Percentiles rank a stretch among this genome's conserved stretches.
phyloP scores from a whole-genome alignment of 2,797 vertebrate species.

The Euthynnus affinis region DNA sequence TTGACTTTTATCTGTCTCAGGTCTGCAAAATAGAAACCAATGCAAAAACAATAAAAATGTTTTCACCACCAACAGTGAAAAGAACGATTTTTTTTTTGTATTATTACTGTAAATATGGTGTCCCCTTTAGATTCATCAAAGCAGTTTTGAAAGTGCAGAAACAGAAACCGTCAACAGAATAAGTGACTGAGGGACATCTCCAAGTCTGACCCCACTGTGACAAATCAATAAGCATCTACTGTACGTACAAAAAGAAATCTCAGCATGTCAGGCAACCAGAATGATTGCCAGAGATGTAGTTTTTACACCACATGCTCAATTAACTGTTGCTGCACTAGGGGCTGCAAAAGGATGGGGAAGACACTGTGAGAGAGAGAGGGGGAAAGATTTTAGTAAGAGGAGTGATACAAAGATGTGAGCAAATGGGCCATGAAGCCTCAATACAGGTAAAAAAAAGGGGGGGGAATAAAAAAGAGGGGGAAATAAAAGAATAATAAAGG shows the following conservation, averaged over 20 bases:
- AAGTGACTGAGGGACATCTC: not conserved
- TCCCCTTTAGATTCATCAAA: not conserved
- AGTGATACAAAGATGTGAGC: not conserved
- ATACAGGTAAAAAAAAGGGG: not conserved
- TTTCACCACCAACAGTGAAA: too few species aligned
- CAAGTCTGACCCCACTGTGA: not conserved
- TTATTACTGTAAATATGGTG: too few species aligned
- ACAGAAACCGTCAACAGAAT: not conserved
- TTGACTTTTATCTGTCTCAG: too few species aligned
- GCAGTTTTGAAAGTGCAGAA: not conserved
- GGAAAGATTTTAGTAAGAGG: constrained; percentile 6
- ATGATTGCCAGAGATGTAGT: not conserved
- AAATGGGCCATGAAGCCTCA: constrained; percentile 19
- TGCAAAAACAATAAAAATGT: too few species aligned
- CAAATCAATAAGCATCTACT: constrained; percentile 1
- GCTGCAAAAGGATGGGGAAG: not conserved
- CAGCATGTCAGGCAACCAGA: too few species aligned
- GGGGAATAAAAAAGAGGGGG: not conserved
- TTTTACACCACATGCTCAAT: constrained; percentile 9
- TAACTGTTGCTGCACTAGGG: constrained; percentile 7
- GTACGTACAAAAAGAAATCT: not conserved
- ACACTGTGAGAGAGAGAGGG: not conserved
- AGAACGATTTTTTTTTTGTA: not conserved
- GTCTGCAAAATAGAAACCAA: too few species aligned
- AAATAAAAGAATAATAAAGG: not conserved